Evolutionary conservation across 2,113 vertebrate species (phyloP).

Genomic region (Tursiops truncatus): DNA sequence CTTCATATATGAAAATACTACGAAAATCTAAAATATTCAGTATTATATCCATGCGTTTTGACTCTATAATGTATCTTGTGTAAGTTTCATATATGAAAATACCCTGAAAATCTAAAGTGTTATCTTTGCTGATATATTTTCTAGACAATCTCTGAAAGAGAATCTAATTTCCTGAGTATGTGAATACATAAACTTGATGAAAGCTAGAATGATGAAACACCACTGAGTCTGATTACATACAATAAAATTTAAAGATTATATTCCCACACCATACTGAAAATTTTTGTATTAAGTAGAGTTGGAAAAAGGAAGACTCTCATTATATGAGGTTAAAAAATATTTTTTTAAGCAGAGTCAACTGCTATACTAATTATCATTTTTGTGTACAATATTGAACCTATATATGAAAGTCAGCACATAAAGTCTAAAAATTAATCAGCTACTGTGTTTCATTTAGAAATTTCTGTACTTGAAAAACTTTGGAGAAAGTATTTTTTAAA

Average conservation of each 20-base stretch:
- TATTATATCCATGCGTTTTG: background rate
- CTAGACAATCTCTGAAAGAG: background rate
- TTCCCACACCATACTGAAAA: background rate
- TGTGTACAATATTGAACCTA: background rate
- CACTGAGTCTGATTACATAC: background rate
- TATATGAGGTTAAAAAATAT: background rate
- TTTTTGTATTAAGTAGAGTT: background rate
- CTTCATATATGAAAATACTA: background rate
- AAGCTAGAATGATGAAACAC: background rate
- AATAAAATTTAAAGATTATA: background rate
- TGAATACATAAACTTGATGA: conserved; percentile 5
- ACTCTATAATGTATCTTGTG: background rate
- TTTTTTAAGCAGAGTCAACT: conserved; percentile 24
- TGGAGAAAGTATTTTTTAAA: background rate
- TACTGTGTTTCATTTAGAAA: background rate
- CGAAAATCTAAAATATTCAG: background rate
- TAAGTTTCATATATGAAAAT: background rate
- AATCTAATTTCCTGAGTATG: conserved; percentile 9
- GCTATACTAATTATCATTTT: background rate
- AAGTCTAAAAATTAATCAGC: conserved; percentile 18
- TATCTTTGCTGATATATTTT: conserved; percentile 18
- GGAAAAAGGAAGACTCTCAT: background rate
- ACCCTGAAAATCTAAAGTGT: background rate
- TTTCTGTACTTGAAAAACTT: background rate
- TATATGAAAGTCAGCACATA: background rate